phyloP scores from a whole-genome alignment of 2,888 invertebrate species.

The Tanytarsus gracilentus region DNA sequence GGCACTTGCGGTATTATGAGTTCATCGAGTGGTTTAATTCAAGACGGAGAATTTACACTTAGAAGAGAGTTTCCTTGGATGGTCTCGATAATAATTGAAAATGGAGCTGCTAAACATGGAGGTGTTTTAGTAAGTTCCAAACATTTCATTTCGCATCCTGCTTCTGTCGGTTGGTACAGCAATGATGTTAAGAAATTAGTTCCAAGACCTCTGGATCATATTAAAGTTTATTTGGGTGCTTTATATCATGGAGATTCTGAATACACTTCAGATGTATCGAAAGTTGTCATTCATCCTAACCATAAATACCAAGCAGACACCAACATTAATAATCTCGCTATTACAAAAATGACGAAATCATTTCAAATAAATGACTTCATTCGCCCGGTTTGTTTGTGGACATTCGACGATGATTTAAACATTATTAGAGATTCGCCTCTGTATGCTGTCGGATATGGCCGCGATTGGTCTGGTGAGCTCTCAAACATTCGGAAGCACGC shows the following conservation, averaged over 20 bases:
- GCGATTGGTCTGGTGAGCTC: background rate
- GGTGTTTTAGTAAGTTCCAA: background rate
- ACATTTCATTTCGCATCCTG: background rate
- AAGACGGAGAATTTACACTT: background rate
- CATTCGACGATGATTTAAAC: background rate
- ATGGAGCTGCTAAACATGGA: background rate
- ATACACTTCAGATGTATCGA: background rate
- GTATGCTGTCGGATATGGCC: background rate
- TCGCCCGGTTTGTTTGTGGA: conserved; percentile 47
- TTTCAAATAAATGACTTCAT: conserved; percentile 44
- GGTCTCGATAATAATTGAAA: background rate
- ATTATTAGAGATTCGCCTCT: background rate
- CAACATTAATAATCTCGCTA: conserved; percentile 46
- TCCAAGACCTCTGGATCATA: background rate
- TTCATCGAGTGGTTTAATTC: background rate
- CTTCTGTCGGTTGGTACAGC: background rate
- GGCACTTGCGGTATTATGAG: background rate
- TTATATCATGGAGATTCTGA: background rate
- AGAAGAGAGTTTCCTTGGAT: background rate
- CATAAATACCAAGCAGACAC: background rate
- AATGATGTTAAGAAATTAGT: background rate
- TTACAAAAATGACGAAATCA: conserved; percentile 43
- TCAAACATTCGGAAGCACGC: background rate
- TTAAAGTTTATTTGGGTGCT: background rate
- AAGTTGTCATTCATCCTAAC: background rate